phyloP scores from a whole-genome alignment of 2,888 invertebrate genomes.

The Caenorhabditis panamensis region DNA sequence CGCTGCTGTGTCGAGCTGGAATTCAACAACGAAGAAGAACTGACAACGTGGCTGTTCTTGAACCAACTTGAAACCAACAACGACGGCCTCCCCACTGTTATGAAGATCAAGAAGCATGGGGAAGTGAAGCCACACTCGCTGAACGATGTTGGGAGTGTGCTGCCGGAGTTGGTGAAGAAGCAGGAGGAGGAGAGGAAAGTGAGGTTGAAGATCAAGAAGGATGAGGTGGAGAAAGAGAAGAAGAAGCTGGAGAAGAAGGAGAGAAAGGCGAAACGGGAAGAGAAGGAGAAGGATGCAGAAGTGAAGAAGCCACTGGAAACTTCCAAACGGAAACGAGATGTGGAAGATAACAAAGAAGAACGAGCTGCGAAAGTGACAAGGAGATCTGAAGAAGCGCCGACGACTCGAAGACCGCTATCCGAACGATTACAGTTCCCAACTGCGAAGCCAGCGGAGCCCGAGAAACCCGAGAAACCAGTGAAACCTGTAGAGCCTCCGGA shows the following conservation, averaged over 20 bases:
- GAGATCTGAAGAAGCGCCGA: too few relatives aligned
- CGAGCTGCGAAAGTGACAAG: too few relatives aligned
- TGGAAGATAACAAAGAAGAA: not conserved
- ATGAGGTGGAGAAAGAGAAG: conserved; percentile 2
- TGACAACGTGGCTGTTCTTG: conserved; percentile 50
- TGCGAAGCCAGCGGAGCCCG: not conserved
- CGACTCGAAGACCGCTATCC: not conserved
- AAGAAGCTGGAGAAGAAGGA: conserved; percentile 2
- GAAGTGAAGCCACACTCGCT: conserved; percentile 1
- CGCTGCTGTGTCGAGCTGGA: conserved; percentile 53
- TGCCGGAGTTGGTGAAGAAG: conserved; percentile 24
- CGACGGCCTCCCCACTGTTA: conserved; percentile 58
- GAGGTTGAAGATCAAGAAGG: not conserved
- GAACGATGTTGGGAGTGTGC: conserved; percentile 26
- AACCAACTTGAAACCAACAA: conserved; percentile 59
- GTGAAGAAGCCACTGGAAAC: not conserved
- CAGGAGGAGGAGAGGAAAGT: not conserved
- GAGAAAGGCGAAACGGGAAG: not conserved
- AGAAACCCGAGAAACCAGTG: not conserved
- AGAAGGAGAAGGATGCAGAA: not conserved
- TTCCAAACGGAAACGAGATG: not conserved
- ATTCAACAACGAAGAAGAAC: conserved; percentile 34
- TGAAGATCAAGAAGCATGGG: conserved; percentile 21
- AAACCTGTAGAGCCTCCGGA: too few relatives aligned
- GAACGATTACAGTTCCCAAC: not conserved